phyloP scores from a whole-genome alignment of 2,888 invertebrate species.

The Heteromurus nitidus region DNA sequence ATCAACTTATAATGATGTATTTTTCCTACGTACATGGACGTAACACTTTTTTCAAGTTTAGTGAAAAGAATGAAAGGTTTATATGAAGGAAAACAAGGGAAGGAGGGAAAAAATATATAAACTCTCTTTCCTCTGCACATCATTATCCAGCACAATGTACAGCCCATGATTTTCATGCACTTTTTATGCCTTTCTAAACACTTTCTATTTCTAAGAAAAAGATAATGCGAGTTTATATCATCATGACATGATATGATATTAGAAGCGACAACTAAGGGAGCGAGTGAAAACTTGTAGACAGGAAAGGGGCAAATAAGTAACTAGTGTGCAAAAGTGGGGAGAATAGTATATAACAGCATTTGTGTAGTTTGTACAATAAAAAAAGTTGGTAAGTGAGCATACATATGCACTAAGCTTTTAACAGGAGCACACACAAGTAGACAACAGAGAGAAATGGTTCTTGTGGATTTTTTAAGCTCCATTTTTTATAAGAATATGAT shows the following conservation, averaged over 20 bases:
- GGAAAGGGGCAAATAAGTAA: conserved; percentile 34
- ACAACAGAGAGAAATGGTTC: conserved; percentile 11
- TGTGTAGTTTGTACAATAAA: too few species aligned
- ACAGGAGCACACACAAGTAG: conserved; percentile 2
- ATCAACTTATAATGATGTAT: too few species aligned
- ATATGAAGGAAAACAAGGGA: conserved; percentile 36
- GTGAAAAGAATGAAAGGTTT: background rate
- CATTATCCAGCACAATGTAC: conserved; percentile 45
- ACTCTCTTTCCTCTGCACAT: conserved; percentile 34
- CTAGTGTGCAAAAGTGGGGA: conserved; percentile 3
- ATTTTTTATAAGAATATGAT: conserved; percentile 36
- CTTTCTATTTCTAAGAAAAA: conserved; percentile 53
- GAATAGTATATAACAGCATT: too few species aligned
- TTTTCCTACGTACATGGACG: too few species aligned
- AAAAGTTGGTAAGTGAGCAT: conserved; percentile 23
- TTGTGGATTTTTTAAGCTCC: conserved; percentile 29
- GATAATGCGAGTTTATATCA: conserved; percentile 53
- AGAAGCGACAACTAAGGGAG: conserved; percentile 44
- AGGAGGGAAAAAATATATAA: conserved; percentile 39
- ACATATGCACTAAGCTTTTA: conserved; percentile 44
- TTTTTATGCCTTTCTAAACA: conserved; percentile 52
- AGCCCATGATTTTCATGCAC: conserved; percentile 53
- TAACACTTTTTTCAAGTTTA: too few species aligned
- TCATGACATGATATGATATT: conserved; percentile 52
- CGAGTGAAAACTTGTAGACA: conserved; percentile 45